Evolutionary conservation across 2,113 vertebrate species (phyloP).

Genomic region (Serilophus lunatus): DNA sequence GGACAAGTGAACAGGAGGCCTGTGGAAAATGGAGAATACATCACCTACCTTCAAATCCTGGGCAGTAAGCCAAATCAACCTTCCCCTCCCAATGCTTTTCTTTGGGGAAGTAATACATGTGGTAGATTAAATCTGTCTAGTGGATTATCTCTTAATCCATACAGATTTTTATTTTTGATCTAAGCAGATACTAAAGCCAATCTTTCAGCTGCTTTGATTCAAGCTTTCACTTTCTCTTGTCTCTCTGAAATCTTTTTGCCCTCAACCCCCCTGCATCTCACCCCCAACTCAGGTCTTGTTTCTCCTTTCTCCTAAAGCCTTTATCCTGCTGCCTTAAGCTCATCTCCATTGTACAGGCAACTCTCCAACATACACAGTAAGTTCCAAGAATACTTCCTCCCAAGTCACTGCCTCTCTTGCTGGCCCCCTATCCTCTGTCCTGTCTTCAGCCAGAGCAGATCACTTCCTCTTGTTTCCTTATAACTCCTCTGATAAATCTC

Average conservation of each 20-base stretch:
- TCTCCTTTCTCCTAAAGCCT: neutral
- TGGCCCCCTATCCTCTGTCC: neutral
- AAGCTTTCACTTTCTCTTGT: neutral
- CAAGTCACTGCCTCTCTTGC: neutral
- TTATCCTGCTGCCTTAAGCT: neutral
- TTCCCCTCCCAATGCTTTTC: neutral
- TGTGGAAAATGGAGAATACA: neutral
- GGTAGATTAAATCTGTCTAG: conserved; percentile 40
- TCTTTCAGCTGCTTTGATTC: conserved; percentile 29
- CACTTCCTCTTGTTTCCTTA: neutral
- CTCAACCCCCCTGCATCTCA: neutral
- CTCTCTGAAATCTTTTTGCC: neutral
- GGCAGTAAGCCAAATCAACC: neutral
- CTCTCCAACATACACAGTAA: neutral
- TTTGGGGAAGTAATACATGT: neutral
- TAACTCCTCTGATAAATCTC: neutral
- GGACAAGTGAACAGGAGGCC: neutral
- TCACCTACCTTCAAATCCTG: neutral
- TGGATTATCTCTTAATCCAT: conserved; percentile 48
- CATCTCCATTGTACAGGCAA: neutral
- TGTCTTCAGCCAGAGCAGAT: neutral
- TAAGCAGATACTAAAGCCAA: conserved; percentile 32
- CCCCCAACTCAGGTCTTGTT: neutral
- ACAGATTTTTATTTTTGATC: conserved; percentile 19
- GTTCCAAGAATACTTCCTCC: neutral